Evolutionary conservation across 2,888 invertebrate genomes (phyloP).

Genomic region (Priocnemis perturbator): DNA sequence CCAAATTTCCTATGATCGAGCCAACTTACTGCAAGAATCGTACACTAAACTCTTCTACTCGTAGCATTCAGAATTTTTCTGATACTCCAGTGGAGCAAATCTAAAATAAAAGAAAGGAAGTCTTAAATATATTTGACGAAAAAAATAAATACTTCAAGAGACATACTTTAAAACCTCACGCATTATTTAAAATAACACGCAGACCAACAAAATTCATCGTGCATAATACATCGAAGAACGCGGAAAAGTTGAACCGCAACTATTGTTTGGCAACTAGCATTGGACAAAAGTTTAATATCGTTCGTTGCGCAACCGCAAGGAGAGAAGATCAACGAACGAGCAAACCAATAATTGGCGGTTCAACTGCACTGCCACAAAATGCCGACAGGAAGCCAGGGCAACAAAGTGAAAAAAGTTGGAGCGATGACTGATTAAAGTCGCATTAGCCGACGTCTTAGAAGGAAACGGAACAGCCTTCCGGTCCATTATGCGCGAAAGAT

Average conservation of each 20-base stretch:
- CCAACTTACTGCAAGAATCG: not conserved
- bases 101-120: no score
- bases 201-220: no score
- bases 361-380: slow-evolving; percentile 18
- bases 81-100: no score
- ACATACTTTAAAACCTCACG: no score
- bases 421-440: slow-evolving; percentile 59
- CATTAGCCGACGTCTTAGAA: slow-evolving; percentile 48
- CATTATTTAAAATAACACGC: no score
- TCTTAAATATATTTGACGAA: no score
- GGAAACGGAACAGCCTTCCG: slow-evolving; percentile 40
- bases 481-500: slow-evolving; percentile 29
- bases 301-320: not conserved
- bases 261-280: no score
- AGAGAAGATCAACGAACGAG: not conserved
- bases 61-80: no score
- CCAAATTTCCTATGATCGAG: not conserved
- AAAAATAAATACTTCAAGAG: no score
- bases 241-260: no score
- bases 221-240: no score
- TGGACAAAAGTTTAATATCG: not conserved
- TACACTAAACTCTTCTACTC: no score
- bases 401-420: slow-evolving; percentile 49
- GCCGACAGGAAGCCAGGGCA: slow-evolving; percentile 45
- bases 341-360: slow-evolving; percentile 5